Evolutionary conservation across 2,113 vertebrate species (phyloP).

Genomic region (Pandion haliaetus): DNA sequence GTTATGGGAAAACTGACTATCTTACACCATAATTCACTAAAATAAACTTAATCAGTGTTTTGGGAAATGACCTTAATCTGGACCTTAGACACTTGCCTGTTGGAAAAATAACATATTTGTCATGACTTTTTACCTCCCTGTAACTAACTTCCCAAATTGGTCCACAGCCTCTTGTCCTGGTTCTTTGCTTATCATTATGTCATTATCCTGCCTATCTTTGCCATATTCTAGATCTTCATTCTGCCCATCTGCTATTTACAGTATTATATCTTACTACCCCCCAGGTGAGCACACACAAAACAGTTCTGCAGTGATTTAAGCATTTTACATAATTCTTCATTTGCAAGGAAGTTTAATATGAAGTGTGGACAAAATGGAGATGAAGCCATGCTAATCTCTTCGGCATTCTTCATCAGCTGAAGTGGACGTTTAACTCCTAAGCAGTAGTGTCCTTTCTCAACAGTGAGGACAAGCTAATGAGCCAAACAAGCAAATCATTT

Average conservation of each 20-base stretch:
- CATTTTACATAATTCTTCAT: conserved; percentile 8
- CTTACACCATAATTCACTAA: not conserved
- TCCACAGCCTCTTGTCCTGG: not conserved
- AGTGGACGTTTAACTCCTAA: not conserved
- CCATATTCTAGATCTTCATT: not conserved
- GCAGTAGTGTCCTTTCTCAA: conserved; percentile 10
- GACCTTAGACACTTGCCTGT: not conserved
- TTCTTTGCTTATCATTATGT: not conserved
- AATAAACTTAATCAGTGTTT: not conserved
- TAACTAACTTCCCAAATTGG: not conserved
- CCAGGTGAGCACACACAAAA: not conserved
- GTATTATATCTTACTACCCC: not conserved
- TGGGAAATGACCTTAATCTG: not conserved
- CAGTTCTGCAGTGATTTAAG: not conserved
- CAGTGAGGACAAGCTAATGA: conserved; percentile 49
- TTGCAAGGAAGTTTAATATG: not conserved
- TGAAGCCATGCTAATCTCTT: not conserved
- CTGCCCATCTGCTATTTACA: not conserved
- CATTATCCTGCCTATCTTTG: not conserved
- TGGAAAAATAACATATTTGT: not conserved
- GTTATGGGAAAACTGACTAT: not conserved
- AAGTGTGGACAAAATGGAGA: not conserved
- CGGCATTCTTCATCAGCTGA: not conserved
- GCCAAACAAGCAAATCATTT: conserved; percentile 30
- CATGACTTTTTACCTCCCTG: not conserved